A percentile compares a stretch with the other conserved stretches of the same genome.
These are phyloP conservation scores for Drosophila leontia DNA, from an alignment of 1,140 invertebrate species.

Conservation along the genomic window DNA sequence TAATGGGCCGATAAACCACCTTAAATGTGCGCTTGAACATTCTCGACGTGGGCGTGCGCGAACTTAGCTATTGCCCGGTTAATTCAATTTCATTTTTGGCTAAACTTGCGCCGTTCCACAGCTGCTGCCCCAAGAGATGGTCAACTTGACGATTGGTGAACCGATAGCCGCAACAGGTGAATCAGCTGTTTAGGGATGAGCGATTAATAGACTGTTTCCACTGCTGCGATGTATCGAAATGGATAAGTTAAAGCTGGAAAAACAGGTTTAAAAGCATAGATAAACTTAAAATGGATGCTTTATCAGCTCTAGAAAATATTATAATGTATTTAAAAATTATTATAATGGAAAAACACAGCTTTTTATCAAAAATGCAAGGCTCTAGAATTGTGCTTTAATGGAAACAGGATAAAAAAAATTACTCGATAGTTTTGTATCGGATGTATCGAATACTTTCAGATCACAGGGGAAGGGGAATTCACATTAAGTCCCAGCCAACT, in stretches of 20 bases:
- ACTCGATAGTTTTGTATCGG: too few relatives aligned
- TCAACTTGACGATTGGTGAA: not conserved
- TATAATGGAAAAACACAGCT: too few relatives aligned
- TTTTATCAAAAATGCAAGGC: too few relatives aligned
- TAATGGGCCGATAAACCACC: conserved; percentile 78
- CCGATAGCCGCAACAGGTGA: conserved; percentile 28
- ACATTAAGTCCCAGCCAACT: not conserved
- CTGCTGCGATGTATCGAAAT: not conserved
- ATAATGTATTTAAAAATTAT: too few relatives aligned
- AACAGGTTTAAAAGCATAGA: not conserved
- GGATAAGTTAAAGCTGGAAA: not conserved
- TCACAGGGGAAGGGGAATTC: not conserved
- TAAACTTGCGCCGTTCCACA: conserved; percentile 1
- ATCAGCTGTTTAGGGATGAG: conserved; percentile 16
- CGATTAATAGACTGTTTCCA: not conserved
- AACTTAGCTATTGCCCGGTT: conserved; percentile 18
- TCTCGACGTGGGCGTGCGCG: conserved; percentile 26
- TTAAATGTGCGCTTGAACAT: conserved; percentile 84
- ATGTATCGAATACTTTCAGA: not conserved
- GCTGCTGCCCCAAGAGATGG: conserved; percentile 12
- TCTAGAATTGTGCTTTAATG: too few relatives aligned
- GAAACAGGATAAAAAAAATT: too few relatives aligned
- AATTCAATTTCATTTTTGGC: conserved; percentile 43
- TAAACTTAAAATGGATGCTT: too few relatives aligned
- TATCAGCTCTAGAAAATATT: too few relatives aligned